A percentile compares a stretch with the other conserved stretches of the same genome.
These are phyloP conservation scores for Cebus imitator DNA, from an alignment of 2,113 vertebrate genomes.

Conservation along the genomic window DNA sequence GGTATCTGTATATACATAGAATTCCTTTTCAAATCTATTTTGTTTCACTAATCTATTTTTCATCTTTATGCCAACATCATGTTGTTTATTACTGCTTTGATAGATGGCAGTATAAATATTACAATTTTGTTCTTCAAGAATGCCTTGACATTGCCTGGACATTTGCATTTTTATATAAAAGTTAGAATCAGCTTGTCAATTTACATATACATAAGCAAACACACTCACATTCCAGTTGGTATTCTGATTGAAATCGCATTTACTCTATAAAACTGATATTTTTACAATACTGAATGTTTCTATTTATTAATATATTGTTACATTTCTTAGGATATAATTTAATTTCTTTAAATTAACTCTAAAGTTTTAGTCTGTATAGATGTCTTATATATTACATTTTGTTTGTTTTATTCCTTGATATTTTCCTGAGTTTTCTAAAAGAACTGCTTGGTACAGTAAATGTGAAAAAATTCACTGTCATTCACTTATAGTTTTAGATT, in stretches of 20 bases:
- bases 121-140: background rate
- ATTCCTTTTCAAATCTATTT: background rate
- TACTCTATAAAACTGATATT: background rate
- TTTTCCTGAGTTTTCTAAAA: background rate
- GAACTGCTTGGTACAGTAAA: background rate
- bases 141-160: background rate
- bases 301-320: background rate
- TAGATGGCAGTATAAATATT: background rate
- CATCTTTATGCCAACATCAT: background rate
- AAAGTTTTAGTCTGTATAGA: background rate
- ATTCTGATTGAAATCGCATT: background rate
- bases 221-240: rapidly evolving
- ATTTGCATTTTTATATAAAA: background rate
- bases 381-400: background rate
- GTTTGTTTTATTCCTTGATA: background rate
- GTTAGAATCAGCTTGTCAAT: background rate
- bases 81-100: background rate
- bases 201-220: background rate
- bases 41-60: background rate
- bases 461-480: background rate
- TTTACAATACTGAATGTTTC: background rate
- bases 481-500: background rate
- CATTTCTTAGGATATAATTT: background rate
- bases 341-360: background rate
- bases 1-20: too few relatives aligned